These are phyloP conservation scores for Luperina nickerlii DNA, from an alignment of 2,888 invertebrate species.

Conservation along the genomic window DNA sequence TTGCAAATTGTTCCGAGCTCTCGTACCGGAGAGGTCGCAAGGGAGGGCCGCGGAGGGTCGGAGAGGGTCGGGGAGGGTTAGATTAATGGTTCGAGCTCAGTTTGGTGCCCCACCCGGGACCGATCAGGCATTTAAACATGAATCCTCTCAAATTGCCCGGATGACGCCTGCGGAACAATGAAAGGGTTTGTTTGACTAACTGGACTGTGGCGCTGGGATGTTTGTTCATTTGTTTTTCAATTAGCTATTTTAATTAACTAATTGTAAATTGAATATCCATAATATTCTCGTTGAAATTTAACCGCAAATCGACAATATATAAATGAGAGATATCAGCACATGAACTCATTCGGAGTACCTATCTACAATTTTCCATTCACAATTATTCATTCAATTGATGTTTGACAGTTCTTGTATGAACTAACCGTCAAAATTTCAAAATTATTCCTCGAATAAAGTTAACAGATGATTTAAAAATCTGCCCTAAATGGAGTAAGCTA, in stretches of 20 bases:
- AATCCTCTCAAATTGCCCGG: slow-evolving; percentile 83
- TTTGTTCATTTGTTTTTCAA: slow-evolving; percentile 22
- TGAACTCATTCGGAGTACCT: too few relatives aligned
- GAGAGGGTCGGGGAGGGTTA: slow-evolving; percentile 69
- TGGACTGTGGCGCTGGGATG: slow-evolving; percentile 36
- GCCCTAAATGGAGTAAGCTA: not conserved
- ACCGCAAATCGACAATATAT: not conserved
- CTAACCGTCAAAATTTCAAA: too few relatives aligned
- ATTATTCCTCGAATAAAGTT: too few relatives aligned
- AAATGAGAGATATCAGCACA: not conserved
- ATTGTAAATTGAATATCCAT: not conserved
- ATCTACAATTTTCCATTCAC: not conserved
- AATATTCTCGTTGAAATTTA: not conserved
- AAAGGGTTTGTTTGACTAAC: slow-evolving; percentile 72
- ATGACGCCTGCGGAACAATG: slow-evolving; percentile 72
- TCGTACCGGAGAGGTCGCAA: slow-evolving; percentile 49
- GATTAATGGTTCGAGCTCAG: slow-evolving; percentile 81
- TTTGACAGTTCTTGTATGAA: too few relatives aligned
- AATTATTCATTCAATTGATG: not conserved
- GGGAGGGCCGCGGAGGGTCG: slow-evolving; percentile 67
- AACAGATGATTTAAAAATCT: too few relatives aligned
- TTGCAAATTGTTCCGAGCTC: slow-evolving; percentile 73
- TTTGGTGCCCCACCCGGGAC: slow-evolving; percentile 79
- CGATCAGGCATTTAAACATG: slow-evolving; percentile 83
- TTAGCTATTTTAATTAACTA: not conserved